Evolutionary conservation across 1,140 invertebrate genomes (phyloP).

Genomic region (Yoshiicerus persimilis): DNA sequence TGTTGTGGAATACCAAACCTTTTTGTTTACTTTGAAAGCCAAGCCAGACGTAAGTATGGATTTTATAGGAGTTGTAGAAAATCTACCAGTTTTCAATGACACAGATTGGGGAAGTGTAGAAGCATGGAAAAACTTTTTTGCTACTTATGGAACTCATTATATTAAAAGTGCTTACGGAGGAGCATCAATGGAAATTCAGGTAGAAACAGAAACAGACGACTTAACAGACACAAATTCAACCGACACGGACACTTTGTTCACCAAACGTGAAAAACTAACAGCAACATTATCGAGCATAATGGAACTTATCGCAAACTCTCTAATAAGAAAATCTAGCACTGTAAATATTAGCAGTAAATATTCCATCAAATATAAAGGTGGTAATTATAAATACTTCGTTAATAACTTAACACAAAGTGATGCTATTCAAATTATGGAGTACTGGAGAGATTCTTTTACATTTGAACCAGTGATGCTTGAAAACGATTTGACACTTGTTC

Average conservation of each 20-base stretch:
- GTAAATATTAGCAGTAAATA: neutral
- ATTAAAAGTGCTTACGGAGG: slow-evolving; percentile 13
- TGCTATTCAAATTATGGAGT: neutral
- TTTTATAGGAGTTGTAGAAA: neutral
- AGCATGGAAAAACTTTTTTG: slow-evolving; percentile 25
- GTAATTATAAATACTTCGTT: neutral
- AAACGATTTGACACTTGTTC: neutral
- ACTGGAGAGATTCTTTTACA: neutral
- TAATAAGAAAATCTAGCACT: neutral
- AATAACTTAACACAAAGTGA: neutral
- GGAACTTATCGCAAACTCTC: neutral
- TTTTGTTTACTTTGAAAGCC: neutral
- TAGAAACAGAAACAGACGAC: neutral
- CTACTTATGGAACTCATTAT: slow-evolving; percentile 9
- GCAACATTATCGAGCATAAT: neutral
- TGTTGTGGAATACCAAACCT: neutral
- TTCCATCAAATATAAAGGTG: neutral
- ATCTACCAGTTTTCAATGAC: neutral
- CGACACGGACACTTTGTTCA: neutral
- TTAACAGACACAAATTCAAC: neutral
- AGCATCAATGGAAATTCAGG: neutral
- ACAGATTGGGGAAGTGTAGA: neutral
- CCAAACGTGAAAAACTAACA: neutral
- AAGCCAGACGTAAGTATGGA: neutral
- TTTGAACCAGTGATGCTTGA: neutral